Evolutionary conservation across 2,888 invertebrate genomes (phyloP), one percentile per base, ranked within the genome.

Genomic region (Rambutsinella grinnellia): DNA sequence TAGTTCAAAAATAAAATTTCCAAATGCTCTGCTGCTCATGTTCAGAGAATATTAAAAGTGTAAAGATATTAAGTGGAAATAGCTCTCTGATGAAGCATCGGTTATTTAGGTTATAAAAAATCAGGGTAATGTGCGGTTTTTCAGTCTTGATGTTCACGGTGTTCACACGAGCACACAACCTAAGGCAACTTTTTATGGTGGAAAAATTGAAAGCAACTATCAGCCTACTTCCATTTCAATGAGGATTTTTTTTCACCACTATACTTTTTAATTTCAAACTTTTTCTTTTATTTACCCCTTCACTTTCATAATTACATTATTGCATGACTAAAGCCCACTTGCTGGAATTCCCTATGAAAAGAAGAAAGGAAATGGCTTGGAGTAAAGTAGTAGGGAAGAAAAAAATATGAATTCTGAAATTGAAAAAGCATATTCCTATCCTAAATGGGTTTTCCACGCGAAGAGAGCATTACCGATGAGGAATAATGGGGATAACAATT

Each of bases 271-370:
- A 70, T 70, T 70, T 63, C 70, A 70, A 70, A 62, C 44, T 58
- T 57, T 51, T 51, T 36, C 51, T 36, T 47, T 58, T 70, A 23
- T 49, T 26, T 57, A 36, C 61, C 46, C 58, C 54, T 24, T 51
- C 46, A 47, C 53, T 70, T 57, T 60, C 62, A 58, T 69, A 70
- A 70, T 70, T 62, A 70, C 70, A 26, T 62, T 70, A 70, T 70
- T 70, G 70, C 70, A 70, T 70, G 70, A 56, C 70, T 65, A 62
- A 61, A 49, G 13, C 23, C 47, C 63, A 63, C 63, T 70, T 56
- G 54, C 19, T 27, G 17, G 49, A 61, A 54, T 54, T 68, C 19
- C 44, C 27, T 17, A 8, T 17, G 13, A 44, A 15, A 61, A 49
- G n/a, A 24, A 54, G 53, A 62, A 24, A 27, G 17, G 51, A 57